Evolutionary conservation across 1,140 invertebrate species (phyloP).

Genomic region (Conopomorpha cramerella): DNA sequence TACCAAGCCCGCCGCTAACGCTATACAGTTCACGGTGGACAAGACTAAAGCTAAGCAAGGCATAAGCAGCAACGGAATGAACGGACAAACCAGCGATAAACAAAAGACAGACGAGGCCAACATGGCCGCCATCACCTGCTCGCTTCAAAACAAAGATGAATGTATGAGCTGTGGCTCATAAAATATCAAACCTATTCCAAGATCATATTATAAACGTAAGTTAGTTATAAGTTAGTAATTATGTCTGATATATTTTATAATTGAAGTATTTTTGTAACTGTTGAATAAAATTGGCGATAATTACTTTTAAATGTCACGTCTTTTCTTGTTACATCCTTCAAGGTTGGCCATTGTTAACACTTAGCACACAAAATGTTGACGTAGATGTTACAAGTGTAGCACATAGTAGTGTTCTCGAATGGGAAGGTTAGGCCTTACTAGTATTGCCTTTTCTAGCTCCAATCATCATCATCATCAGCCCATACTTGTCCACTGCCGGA

Average conservation of each 20-base stretch:
- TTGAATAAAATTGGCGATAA: background rate
- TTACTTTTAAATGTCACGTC: too few species aligned
- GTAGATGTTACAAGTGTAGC: too few species aligned
- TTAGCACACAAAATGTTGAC: too few species aligned
- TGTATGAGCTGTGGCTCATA: slow-evolving; percentile 82
- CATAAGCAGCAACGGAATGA: slow-evolving; percentile 14
- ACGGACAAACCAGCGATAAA: too few species aligned
- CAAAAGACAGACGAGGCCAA: slow-evolving; percentile 68
- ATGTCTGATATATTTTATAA: background rate
- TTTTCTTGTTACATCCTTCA: too few species aligned
- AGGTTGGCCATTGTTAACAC: too few species aligned
- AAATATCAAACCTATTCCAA: slow-evolving; percentile 4
- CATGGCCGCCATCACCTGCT: slow-evolving; percentile 83
- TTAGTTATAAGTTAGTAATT: background rate
- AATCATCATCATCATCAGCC: too few species aligned
- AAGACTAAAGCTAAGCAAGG: slow-evolving; percentile 72
- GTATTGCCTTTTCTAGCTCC: too few species aligned
- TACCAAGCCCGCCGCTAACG: slow-evolving; percentile 94
- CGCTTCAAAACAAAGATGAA: slow-evolving; percentile 88
- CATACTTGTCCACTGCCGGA: too few species aligned
- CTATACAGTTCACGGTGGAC: slow-evolving; percentile 98
- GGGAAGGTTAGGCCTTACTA: too few species aligned
- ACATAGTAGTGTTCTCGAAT: too few species aligned
- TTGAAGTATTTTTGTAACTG: background rate
- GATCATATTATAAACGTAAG: background rate